These are phyloP conservation scores for Drosophila albomicans DNA, from an alignment of 1,140 invertebrate genomes.

Conservation along the genomic window DNA sequence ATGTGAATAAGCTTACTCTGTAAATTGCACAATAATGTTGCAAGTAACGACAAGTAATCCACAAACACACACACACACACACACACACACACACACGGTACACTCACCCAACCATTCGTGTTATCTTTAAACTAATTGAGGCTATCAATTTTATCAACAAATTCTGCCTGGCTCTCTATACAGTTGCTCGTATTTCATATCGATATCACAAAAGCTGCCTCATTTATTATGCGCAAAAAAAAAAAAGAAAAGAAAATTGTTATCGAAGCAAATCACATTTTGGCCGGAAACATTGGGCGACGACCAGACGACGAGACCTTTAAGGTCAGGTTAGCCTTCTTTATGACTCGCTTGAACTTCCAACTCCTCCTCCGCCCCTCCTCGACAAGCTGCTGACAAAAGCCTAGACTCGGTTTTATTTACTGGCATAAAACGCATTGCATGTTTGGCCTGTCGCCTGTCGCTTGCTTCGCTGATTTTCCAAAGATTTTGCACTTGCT, in stretches of 20 bases:
- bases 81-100: neutral
- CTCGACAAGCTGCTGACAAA: neutral
- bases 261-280: constrained; percentile 46
- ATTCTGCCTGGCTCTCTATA: constrained; percentile 10
- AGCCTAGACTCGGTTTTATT: constrained; percentile 7
- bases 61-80: constrained; percentile 18
- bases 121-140: constrained; percentile 50
- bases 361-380: neutral
- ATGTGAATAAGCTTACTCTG: constrained; percentile 3
- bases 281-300: constrained; percentile 16
- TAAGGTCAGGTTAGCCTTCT: constrained; percentile 68
- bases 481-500: constrained; percentile 29
- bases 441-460: constrained; percentile 68
- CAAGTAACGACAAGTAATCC: constrained; percentile 8
- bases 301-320: constrained; percentile 27
- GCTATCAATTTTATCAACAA: constrained; percentile 48
- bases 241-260: constrained; percentile 37
- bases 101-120: neutral
- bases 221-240: constrained; percentile 65
- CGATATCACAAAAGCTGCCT: constrained; percentile 57
- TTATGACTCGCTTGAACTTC: constrained; percentile 37
- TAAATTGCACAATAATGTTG: constrained; percentile 35
- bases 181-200: constrained; percentile 61
- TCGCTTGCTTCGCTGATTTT: constrained; percentile 68
- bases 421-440: constrained; percentile 62